These are phyloP conservation scores for Graptemys geographica DNA, from an alignment of 2,797 vertebrate genomes.

Conservation along the genomic window DNA sequence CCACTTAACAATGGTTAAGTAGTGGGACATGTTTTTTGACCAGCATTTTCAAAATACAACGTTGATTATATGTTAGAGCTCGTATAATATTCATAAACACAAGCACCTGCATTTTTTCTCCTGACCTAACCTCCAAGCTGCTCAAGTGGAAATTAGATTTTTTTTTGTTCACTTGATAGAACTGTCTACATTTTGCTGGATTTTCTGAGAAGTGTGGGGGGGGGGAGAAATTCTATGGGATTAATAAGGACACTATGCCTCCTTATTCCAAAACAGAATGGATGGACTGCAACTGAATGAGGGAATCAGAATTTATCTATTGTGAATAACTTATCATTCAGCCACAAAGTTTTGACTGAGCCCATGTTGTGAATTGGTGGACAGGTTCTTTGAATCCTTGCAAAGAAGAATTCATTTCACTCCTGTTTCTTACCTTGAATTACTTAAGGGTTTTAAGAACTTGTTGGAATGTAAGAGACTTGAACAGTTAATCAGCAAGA, in stretches of 20 bases:
- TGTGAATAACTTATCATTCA: constrained; percentile 63
- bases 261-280: constrained; percentile 63
- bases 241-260: constrained; percentile 73
- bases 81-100: constrained; percentile 79
- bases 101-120: constrained; percentile 68
- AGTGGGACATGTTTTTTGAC: constrained; percentile 60
- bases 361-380: constrained; percentile 67
- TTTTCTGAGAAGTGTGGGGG: constrained; percentile 66
- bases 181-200: constrained; percentile 64
- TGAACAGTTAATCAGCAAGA: constrained; percentile 63
- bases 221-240: constrained; percentile 67
- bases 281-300: constrained; percentile 1
- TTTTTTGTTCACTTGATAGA: constrained; percentile 63
- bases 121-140: constrained; percentile 77
- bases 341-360: constrained; percentile 58
- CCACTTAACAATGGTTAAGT: constrained; percentile 53
- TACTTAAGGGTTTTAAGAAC: constrained; percentile 71
- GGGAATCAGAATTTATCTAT: constrained; percentile 53
- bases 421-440: constrained; percentile 72
- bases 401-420: constrained; percentile 56
- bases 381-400: constrained; percentile 67
- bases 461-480: constrained; percentile 63
- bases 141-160: constrained; percentile 75
- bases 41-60: constrained; percentile 65
- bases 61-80: constrained; percentile 62